Evolutionary conservation across 2,797 vertebrate species (phyloP), one percentile per base, ranked within the genome.

Genomic region (Molossus molossus): DNA sequence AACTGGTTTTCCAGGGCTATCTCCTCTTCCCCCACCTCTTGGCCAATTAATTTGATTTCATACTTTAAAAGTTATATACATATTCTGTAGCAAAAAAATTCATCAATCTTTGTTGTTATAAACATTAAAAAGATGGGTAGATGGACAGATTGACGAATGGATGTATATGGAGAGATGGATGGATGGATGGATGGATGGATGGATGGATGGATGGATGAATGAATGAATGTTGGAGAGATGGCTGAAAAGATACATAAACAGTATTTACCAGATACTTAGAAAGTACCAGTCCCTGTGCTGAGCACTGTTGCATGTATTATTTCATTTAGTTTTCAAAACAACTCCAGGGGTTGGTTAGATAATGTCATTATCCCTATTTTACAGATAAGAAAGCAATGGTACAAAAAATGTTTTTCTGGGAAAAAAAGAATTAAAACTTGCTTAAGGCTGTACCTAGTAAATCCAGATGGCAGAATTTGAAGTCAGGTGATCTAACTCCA

Each of bases 321-420:
- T 17, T 95, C 40, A 45, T 45, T 45, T 45, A 45, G 40, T 45
- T 45, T 45, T 45, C 40, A 45, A 45, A 45, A 45, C 40, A 45
- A 45, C 40, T 45, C 40, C 40, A 45, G 40, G 40, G 40, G 40
- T 45, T 45, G 40, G 40, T 45, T 45, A 45, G 40, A 45, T 45
- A 45, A 45, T 45, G 40, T 45, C 40, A 45, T 81, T 62, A 80
- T 50, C 53, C 33, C 45, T 70, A 40, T 90, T 94, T 88, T 60
- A 95, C 15, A 76, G 17, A 85, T 87, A 92, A 95, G 40, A 13
- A 94, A 97, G 84, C 5, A 58, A 93, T 90, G 37, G 15, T 33
- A 91, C 27, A 75, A 50, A 83, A 82, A 50, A 8, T 53, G 6
- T 69, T 67, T 73, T 58, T 86, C 79, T 69, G 53, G 53, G 81